Evolutionary conservation across 2,888 invertebrate species (phyloP), one percentile per base, ranked within the genome.

Genomic region (Auanema sp.): DNA sequence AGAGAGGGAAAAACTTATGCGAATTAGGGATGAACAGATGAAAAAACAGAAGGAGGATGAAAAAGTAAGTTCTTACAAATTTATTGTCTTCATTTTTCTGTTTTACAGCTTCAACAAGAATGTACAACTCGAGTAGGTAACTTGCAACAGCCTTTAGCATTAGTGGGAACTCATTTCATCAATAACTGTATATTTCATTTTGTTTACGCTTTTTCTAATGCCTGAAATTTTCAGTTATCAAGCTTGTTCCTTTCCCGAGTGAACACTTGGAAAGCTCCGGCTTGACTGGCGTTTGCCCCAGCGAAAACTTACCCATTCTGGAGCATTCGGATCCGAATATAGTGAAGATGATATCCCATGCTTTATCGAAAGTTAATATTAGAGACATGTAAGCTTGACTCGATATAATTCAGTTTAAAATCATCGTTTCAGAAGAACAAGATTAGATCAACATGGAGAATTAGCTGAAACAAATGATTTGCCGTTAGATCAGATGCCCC

Each of bases 121-220:
- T 67, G 71, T 68, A 66, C 63, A n/a, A 53, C 24, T 4, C 40
- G 65, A 49, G 58, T 66, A 43, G 21, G 53, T 5, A 57, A 58
- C 44, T 60, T 79, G 44, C 64, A 68, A 6, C 69, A 79, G 16
- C 79, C 79, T 4, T 23, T 79, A 2, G 71, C 76, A 50, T 66
- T 79, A 52, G 74, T 73, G 11, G 71, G 67, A 12, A 76, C 77
- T 10, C 79, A 79, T 67, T 77, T 74, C 25, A 43, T 77, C 23
- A 73, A 74, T 10, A 79, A 79, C 53, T 70, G 78, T 80, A 43
- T 55, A 66, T 44, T 18, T 6, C 16, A n/a, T 47, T 47, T 47
- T 16, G 4, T 21, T 3, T 21, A 18, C 43, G 43, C 11, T 43
- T 47, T 47, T 18, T 47, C 6, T 5, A 6, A 5, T 21, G 21